These are phyloP conservation scores for Andrena bucephala DNA, from an alignment of 2,888 invertebrate species.

Conservation along the genomic window DNA sequence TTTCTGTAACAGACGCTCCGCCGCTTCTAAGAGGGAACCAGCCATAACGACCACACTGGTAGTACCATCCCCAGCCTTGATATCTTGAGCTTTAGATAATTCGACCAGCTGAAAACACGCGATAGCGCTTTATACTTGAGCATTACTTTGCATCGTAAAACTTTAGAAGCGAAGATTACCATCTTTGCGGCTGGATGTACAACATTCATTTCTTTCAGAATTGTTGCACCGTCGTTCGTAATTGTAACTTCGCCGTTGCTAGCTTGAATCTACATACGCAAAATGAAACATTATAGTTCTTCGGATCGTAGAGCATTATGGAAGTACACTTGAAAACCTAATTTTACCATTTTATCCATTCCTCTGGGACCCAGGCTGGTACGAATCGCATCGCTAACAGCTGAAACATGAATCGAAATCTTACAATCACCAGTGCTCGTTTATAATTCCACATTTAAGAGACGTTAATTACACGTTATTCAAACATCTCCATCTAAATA, in stretches of 20 bases:
- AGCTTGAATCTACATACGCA: slow-evolving; percentile 92
- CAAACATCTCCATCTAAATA: not conserved
- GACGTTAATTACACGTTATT: too few species aligned
- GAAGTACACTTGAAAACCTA: not conserved
- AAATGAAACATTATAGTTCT: not conserved
- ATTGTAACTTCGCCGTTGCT: slow-evolving; percentile 99
- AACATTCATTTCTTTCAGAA: slow-evolving; percentile 99
- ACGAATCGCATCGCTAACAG: slow-evolving; percentile 99
- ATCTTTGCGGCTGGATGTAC: slow-evolving; percentile 99
- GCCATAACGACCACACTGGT: slow-evolving; percentile 99
- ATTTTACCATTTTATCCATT: slow-evolving; percentile 99
- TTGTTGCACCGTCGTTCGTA: slow-evolving; percentile 99
- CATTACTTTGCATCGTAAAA: not conserved
- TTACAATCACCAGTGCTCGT: not conserved
- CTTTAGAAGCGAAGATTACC: slow-evolving; percentile 86
- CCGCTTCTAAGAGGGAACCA: slow-evolving; percentile 97
- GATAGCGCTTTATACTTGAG: not conserved
- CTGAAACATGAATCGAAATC: slow-evolving; percentile 86
- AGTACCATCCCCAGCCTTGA: slow-evolving; percentile 99
- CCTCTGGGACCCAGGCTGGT: slow-evolving; percentile 99
- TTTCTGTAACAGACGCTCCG: slow-evolving; percentile 95
- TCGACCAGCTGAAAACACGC: slow-evolving; percentile 92
- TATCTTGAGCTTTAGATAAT: slow-evolving; percentile 98
- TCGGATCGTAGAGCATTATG: not conserved
- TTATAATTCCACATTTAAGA: slow-evolving; percentile 46